Base-by-base conservation (phyloP, 23 tunicate genomes). In the Halocynthia roretzi region DNA sequence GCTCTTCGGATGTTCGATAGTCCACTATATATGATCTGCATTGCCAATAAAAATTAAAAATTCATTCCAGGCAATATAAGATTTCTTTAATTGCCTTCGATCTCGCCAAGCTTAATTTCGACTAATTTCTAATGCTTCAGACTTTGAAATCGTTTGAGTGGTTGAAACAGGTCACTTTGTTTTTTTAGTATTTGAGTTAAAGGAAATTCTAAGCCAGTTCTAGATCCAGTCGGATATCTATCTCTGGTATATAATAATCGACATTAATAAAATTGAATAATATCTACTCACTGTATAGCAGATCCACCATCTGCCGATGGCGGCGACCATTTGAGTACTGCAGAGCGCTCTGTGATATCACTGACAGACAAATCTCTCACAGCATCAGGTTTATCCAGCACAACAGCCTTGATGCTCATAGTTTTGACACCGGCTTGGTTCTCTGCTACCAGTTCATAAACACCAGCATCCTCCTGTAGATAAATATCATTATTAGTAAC, bases 311-410 rank as follows among this genome's bases (percentile, higher is more conserved):
- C 77, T 12, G 50, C 40, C 0, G 73, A 18, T 6, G 99, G 99
- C 8, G 78, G 64, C 8, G 81, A 72, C 99, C 99, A 94, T n/a
- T 84, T 54, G 61, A 94, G 75, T 8, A 71, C 80, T 0, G 81
- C 91, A 0, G 94, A 78, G 22, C 76, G 75, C 8, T 85, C 78
- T 4, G 85, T 76, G 5, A 84, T 81, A 54, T 81, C 85, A 18
- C 71, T 8, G 10, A 44, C 61, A 5, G 71, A 49, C 21, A 94
- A 83, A 56, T 88, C 82, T 77, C 72, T 67, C 7, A 94, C 84
- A 20, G 84, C 54, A 8, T 87, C 96, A 15, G 99, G 99, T 72
- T 84, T 85, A 67, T 94, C 96, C 58, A 94, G 58, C 7, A 89
- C 95, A 78, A 87, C 69, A 48, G 85, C 85, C 23, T 81, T 87